Percentiles rank a stretch among this genome's conserved stretches.
Evolutionary conservation across 2,113 vertebrate genomes (phyloP).

Genomic region (human): GRCh38 chrX:25953501-25954000

Average conservation of each 20-base stretch:
- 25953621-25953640: background rate
- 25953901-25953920: no score
- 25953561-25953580: background rate
- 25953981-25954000: background rate
- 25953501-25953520: background rate
- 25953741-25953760: background rate
- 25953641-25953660: background rate
- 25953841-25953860: background rate
- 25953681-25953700: conserved; percentile 1
- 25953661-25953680: background rate
- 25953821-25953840: background rate
- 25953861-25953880: no score
- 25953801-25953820: background rate
- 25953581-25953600: background rate
- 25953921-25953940: background rate
- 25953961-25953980: background rate
- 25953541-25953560: background rate
- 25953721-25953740: background rate
- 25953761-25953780: conserved; percentile 18
- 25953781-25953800: background rate
- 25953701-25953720: background rate
- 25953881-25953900: no score
- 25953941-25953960: background rate
- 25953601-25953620: background rate
- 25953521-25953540: background rate